Percentiles rank a stretch among this genome's conserved stretches.
These are phyloP conservation scores for Thecocarcelia acutangulata DNA, from an alignment of 2,888 invertebrate species.

Conservation along the genomic window DNA sequence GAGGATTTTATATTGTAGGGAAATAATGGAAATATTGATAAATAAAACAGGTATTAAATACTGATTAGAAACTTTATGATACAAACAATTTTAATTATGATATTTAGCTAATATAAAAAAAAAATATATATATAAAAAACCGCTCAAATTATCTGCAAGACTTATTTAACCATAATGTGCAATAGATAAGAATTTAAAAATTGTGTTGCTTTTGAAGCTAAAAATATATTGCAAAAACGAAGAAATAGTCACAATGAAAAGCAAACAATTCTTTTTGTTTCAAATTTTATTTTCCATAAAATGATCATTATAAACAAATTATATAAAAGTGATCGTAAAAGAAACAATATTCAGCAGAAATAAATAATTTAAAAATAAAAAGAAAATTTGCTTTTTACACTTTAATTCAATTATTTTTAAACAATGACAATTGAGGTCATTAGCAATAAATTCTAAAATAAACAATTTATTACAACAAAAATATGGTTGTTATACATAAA, in stretches of 20 bases:
- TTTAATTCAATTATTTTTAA: conserved; percentile 44
- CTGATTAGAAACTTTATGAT: neutral
- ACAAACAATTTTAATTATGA: neutral
- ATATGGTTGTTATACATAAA: conserved; percentile 40
- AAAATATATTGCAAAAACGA: neutral
- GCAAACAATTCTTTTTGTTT: conserved; percentile 9
- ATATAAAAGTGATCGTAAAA: neutral
- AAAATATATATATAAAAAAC: neutral
- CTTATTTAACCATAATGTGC: conserved; percentile 8
- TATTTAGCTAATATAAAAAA: neutral
- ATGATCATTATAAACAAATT: conserved; percentile 12
- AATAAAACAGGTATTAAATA: too few species aligned
- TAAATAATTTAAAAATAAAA: conserved; percentile 13
- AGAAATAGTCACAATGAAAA: conserved; percentile 12
- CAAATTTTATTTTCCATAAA: conserved; percentile 32
- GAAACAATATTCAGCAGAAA: conserved; percentile 12
- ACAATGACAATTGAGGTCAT: conserved; percentile 66
- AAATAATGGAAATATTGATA: too few species aligned
- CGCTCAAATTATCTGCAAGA: conserved; percentile 5
- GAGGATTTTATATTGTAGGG: too few species aligned
- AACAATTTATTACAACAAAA: conserved; percentile 50
- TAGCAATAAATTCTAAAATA: conserved; percentile 59
- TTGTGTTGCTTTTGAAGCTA: neutral
- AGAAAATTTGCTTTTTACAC: conserved; percentile 10
- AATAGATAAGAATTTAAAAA: conserved; percentile 5